Percentiles rank a stretch among this genome's conserved stretches.
Conservation (phyloP, 2,113 vertebrate species). For the Brachyistius frenatus region DNA sequence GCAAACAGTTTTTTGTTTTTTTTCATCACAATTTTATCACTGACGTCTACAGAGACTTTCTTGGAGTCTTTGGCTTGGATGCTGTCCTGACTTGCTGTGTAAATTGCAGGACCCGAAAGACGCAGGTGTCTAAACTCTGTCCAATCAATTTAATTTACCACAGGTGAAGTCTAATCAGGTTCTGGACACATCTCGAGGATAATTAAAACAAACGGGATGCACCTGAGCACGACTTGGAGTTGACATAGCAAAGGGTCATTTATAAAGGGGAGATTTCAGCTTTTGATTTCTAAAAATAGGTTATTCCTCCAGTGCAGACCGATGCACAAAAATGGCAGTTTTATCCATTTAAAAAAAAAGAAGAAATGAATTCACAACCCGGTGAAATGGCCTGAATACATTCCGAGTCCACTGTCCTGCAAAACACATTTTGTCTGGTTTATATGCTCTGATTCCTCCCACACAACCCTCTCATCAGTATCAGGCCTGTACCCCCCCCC, state of each 20-base stretch:
- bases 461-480: constrained; percentile 13
- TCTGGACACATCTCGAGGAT: neutral
- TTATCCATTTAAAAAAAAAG: neutral
- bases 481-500: constrained; percentile 14
- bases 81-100: no score
- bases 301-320: neutral
- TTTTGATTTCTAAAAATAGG: neutral
- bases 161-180: neutral
- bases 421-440: constrained; percentile 10
- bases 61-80: no score
- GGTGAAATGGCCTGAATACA: neutral
- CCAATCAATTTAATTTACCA: neutral
- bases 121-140: neutral
- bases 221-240: neutral
- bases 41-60: no score
- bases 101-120: neutral
- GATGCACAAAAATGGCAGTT: neutral
- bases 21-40: no score
- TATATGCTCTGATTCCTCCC: constrained; percentile 25
- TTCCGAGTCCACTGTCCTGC: neutral
- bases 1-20: neutral
- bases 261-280: neutral
- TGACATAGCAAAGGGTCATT: neutral
- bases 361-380: neutral
- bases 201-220: constrained; percentile 8